Base-by-base conservation (phyloP, 2,797 vertebrate genomes). In the Carapus acus region DNA sequence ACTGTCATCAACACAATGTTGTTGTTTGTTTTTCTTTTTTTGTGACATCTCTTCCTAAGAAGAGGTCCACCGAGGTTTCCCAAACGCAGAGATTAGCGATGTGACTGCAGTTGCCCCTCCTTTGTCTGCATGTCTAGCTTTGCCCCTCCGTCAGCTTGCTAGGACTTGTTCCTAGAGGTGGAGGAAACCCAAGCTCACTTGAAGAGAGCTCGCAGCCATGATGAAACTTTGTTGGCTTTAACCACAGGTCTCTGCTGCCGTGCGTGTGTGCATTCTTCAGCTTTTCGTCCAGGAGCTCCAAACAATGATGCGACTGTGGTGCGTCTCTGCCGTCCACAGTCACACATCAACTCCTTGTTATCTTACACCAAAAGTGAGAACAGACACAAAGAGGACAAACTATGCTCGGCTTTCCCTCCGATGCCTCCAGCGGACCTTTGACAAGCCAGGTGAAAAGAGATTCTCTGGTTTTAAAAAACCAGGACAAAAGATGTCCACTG, bases 131-230 rank as follows among this genome's bases (percentile, higher is more conserved):
- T 64, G 84, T 83, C 73, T 83, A 65, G 79, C 54, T 82, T 59
- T 80, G 79, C 78, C 77, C 77, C 53, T 65, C 29, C 24, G 47
- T 65, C 62, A 41, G 65, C 87, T 47, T 88, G 88, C 74, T 70
- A 37, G 53, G 74, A 88, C 88, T 87, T 86, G 88, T 74, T 74
- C 39, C 37, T 47, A 58, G 65, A 78, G 60, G 76, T 64, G 63
- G 68, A 85, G 72, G 79, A 83, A 74, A 71, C 69, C 58, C 43
- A 22, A 52, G 34, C 74, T 80, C 65, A 67, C 69, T 60, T 69
- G 18, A 80, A 72, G 74, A 76, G 64, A 65, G 51, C 59, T 76
- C 57, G 56, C 20, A 62, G 55, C 58, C 16, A 45, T 81, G 73
- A 73, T 74, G 69, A 75, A 73, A 82, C 58, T 45, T 68, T 53